Evolutionary conservation across 2,888 invertebrate genomes (phyloP).

Genomic region (Gymnocheta viridis): DNA sequence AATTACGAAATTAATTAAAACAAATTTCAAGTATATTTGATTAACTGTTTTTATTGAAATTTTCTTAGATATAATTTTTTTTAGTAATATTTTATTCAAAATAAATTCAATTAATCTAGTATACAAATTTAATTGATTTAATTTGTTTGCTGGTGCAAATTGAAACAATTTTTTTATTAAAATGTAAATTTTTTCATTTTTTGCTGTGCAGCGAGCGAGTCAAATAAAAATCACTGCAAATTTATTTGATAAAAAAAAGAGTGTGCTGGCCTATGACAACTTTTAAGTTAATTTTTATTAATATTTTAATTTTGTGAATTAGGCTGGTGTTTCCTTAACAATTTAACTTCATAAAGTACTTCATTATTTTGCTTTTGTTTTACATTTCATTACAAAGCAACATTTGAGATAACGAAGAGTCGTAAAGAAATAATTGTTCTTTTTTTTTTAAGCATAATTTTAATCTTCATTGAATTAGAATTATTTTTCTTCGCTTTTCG

Average conservation of each 20-base stretch:
- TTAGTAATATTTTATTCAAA: no score
- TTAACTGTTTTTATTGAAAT: no score
- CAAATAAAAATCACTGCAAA: neutral
- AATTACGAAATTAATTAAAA: no score
- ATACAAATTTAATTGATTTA: no score
- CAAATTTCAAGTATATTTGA: no score
- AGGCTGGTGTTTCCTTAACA: neutral
- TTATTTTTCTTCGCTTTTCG: neutral
- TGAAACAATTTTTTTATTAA: no score
- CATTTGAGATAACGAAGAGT: neutral
- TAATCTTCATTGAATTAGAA: neutral
- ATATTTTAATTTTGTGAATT: neutral
- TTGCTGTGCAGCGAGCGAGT: neutral
- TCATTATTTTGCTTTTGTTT: neutral
- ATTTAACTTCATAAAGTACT: neutral
- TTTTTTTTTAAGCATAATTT: neutral
- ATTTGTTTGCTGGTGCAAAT: no score
- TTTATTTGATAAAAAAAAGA: neutral
- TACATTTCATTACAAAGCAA: neutral
- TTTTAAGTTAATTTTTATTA: neutral
- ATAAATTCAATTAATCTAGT: no score
- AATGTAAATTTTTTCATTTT: no score
- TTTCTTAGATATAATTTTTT: no score
- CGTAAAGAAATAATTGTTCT: neutral
- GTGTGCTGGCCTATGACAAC: neutral